Evolutionary conservation across 2,113 vertebrate species (phyloP), one percentile per base, ranked within the genome.

Genomic region (Strigops habroptila): DNA sequence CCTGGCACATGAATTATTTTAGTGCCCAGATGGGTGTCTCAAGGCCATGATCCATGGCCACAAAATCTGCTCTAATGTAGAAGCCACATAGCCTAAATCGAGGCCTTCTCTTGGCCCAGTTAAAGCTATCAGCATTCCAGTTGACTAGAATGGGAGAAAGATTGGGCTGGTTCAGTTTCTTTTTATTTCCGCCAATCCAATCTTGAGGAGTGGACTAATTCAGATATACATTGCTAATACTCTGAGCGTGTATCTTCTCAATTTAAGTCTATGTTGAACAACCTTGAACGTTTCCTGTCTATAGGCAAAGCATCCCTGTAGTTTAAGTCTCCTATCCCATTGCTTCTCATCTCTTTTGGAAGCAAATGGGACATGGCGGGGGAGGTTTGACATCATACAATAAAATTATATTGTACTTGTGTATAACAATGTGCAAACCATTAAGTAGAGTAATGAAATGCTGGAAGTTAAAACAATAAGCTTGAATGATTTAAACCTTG

Each of bases 401-500:
- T 88, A 86, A 95, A 95, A 88, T 92, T 70, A 79, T 82, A 64
- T 71, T 90, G 44, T 86, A 80, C 55, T 92, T 79, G 48, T 91
- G 55, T 94, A 91, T 96, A 96, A 93, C 82, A 95, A 96, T 89
- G 70, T 95, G 88, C 85, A 93, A 95, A 74, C 79, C 80, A 96
- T 97, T 95, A 96, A 95, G 67, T 37, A 84, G 53, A 91, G 84
- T 90, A 96, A 91, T 88, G 79, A 94, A 90, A 96, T 90, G 63
- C 74, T 97, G 80, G 46, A 94, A 92, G 55, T 96, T 96, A 95
- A 89, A 96, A 94, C 70, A 97, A 78, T 90, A 94, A 93, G 59
- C 60, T 81, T 88, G 41, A 57, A 78, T 95, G 55, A 96, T 96
- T 97, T 96, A 95, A 95, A 90, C 55, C 73, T 93, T 93, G 70